These are phyloP conservation scores for Acanthiza pusilla DNA, from an alignment of 2,797 vertebrate species.

Conservation along the genomic window DNA sequence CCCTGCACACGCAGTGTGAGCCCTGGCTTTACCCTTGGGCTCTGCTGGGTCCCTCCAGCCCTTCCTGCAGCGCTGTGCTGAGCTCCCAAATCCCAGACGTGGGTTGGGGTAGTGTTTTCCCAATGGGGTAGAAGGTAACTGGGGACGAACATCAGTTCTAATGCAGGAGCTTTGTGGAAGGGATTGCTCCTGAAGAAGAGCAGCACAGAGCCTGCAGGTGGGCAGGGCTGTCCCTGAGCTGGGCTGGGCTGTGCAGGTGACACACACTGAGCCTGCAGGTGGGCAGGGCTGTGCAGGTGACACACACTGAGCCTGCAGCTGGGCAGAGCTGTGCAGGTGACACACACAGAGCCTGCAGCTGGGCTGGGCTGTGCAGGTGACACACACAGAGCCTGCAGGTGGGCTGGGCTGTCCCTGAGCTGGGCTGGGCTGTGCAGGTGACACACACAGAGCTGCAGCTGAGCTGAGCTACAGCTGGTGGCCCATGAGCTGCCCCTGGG, in stretches of 20 bases:
- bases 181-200: fast-evolving
- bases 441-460: not conserved
- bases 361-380: too few relatives aligned
- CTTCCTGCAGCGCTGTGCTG: fast-evolving
- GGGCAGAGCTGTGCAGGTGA: not conserved
- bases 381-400: too few relatives aligned
- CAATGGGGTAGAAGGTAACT: fast-evolving
- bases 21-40: not conserved
- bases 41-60: not conserved
- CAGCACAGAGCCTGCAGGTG: not conserved
- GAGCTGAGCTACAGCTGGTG: not conserved
- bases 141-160: not conserved
- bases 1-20: not conserved
- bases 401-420: not conserved
- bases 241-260: too few relatives aligned
- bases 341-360: too few relatives aligned
- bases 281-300: too few relatives aligned
- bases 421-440: too few relatives aligned
- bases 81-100: not conserved
- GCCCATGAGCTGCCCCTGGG: not conserved
- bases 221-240: not conserved
- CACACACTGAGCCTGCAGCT: too few relatives aligned
- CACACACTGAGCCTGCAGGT: too few relatives aligned
- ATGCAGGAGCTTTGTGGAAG: not conserved
- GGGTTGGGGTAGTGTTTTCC: fast-evolving